Evolutionary conservation across 1,140 invertebrate genomes (phyloP).

Genomic region (Lordiphosa mommai): DNA sequence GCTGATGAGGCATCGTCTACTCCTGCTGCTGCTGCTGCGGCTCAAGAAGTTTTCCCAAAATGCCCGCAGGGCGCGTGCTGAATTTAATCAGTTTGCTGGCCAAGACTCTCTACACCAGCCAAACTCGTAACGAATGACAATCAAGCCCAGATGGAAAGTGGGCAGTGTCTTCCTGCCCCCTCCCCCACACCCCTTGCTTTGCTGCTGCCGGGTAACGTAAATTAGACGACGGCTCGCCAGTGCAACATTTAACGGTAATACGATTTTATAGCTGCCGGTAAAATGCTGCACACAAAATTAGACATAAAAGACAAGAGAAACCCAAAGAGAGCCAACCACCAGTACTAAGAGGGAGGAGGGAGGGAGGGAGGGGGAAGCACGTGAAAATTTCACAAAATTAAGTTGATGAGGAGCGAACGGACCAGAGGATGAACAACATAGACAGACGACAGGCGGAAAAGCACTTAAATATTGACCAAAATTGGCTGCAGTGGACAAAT

Average conservation of each 20-base stretch:
- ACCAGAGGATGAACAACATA: conserved; percentile 6
- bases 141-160: conserved; percentile 75
- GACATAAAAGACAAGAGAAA: conserved; percentile 63
- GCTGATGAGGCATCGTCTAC: conserved; percentile 1
- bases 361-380: conserved; percentile 8
- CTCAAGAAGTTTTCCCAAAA: conserved; percentile 62
- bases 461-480: conserved; percentile 77
- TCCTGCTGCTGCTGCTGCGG: no score
- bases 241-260: conserved; percentile 76
- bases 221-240: conserved; percentile 69
- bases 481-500: conserved; percentile 82
- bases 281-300: conserved; percentile 70
- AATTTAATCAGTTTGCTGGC: conserved; percentile 78
- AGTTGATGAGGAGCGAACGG: conserved; percentile 53
- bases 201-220: conserved; percentile 62
- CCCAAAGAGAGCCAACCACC: background rate
- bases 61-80: conserved; percentile 76
- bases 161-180: conserved; percentile 35
- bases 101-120: conserved; percentile 21
- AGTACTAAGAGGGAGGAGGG: background rate
- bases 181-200: background rate
- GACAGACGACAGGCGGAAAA: conserved; percentile 32
- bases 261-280: conserved; percentile 74
- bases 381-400: conserved; percentile 68
- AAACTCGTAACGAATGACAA: conserved; percentile 61